Evolutionary conservation across 2,888 invertebrate species (phyloP).

Genomic region (Nymphalis c-album): DNA sequence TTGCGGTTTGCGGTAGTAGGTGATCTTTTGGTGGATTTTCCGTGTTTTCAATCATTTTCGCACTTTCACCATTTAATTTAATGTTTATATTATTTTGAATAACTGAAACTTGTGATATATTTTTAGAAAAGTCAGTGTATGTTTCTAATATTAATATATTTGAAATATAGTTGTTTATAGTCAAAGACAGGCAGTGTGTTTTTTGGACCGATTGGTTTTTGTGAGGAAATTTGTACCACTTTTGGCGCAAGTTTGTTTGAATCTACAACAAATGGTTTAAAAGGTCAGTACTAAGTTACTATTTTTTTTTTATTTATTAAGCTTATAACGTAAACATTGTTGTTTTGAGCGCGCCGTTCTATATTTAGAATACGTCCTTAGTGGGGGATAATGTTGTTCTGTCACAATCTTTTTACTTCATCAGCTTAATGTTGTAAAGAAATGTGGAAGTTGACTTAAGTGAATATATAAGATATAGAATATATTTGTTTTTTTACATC

Average conservation of each 20-base stretch:
- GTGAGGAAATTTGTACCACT: constrained; percentile 55
- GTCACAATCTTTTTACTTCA: constrained; percentile 25
- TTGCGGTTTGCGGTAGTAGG: constrained; percentile 64
- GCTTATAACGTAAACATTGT: constrained; percentile 37
- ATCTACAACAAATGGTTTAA: constrained; percentile 47
- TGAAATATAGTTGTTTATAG: constrained; percentile 17
- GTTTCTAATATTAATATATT: constrained; percentile 5
- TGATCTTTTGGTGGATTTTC: constrained; percentile 45
- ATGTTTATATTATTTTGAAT: constrained; percentile 45
- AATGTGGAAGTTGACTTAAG: neutral
- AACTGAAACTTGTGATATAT: constrained; percentile 38
- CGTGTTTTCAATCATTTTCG: constrained; percentile 54
- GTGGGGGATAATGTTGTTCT: constrained; percentile 25
- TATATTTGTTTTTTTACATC: too few relatives aligned
- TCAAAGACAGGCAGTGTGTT: constrained; percentile 49
- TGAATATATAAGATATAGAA: neutral
- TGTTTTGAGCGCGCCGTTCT: constrained; percentile 47
- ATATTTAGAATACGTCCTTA: constrained; percentile 53
- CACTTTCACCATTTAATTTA: constrained; percentile 59
- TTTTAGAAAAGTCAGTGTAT: constrained; percentile 1
- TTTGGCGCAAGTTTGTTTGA: constrained; percentile 55
- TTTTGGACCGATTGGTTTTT: constrained; percentile 61
- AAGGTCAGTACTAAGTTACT: constrained; percentile 67
- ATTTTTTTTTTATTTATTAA: constrained; percentile 27
- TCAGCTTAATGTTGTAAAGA: neutral